phyloP scores from a whole-genome alignment of 2,113 vertebrate species.

The Callionymus lyra region DNA sequence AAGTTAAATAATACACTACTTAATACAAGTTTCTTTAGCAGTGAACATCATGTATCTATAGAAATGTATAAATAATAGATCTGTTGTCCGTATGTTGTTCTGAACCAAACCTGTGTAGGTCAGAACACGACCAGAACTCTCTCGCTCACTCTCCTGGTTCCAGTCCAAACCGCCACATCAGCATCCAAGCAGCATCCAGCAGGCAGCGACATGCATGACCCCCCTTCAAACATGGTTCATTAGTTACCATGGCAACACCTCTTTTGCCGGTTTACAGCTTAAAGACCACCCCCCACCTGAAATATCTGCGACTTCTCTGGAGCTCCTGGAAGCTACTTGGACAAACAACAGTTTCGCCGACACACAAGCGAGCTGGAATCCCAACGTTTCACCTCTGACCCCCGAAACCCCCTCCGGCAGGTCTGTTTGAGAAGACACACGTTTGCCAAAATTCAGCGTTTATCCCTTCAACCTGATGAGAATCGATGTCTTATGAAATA shows the following conservation, averaged over 20 bases:
- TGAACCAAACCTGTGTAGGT: no score
- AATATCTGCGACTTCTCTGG: background rate
- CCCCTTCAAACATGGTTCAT: slow-evolving; percentile 18
- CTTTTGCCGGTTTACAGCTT: slow-evolving; percentile 15
- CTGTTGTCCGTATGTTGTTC: no score
- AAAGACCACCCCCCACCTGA: slow-evolving; percentile 19
- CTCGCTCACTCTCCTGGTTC: no score
- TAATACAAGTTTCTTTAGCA: no score
- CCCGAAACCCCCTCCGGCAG: background rate
- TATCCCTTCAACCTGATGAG: background rate
- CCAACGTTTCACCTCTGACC: no score
- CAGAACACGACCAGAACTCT: no score
- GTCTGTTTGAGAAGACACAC: slow-evolving; percentile 8
- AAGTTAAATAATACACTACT: no score
- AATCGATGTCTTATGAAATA: background rate
- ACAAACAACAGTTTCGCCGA: no score
- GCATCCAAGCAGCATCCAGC: slow-evolving; percentile 4
- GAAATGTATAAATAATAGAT: no score
- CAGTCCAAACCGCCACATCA: slow-evolving; percentile 5
- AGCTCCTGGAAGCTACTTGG: slow-evolving; percentile 13
- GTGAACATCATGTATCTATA: no score
- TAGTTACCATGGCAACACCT: slow-evolving; percentile 42
- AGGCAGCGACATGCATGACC: slow-evolving; percentile 5
- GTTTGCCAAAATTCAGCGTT: background rate
- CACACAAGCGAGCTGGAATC: no score